Conservation (phyloP, 2,888 invertebrate species). For the Thymelicus lineola region DNA sequence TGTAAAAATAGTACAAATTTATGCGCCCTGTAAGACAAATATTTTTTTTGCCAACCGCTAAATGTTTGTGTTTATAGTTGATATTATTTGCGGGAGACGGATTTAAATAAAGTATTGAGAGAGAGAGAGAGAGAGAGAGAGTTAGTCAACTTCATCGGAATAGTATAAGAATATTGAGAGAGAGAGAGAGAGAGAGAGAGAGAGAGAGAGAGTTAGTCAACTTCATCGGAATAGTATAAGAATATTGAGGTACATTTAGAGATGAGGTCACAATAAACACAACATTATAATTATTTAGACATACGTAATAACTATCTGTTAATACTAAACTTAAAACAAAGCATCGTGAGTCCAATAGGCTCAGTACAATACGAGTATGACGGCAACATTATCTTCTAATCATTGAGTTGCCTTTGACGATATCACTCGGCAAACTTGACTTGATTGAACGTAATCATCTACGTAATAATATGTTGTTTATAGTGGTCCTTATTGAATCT, state of each 20-base stretch:
- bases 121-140: too few relatives aligned
- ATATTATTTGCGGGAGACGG: background rate
- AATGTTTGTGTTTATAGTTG: background rate
- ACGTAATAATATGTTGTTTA: constrained; percentile 22
- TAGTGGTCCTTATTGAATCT: constrained; percentile 13
- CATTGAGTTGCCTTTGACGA: constrained; percentile 22
- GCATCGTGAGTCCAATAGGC: constrained; percentile 23
- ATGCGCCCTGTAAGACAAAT: constrained; percentile 22
- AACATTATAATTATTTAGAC: too few relatives aligned
- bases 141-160: too few relatives aligned
- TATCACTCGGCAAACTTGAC: constrained; percentile 25
- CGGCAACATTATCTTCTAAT: constrained; percentile 28
- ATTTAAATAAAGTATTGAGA: too few relatives aligned
- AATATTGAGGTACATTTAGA: too few relatives aligned
- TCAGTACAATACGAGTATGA: constrained; percentile 21
- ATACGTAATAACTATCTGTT: too few relatives aligned
- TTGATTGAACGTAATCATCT: constrained; percentile 17
- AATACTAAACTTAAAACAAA: constrained; percentile 1
- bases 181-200: too few relatives aligned
- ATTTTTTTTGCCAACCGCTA: background rate
- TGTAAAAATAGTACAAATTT: constrained; percentile 46
- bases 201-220: too few relatives aligned
- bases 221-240: too few relatives aligned
- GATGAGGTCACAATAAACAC: too few relatives aligned
- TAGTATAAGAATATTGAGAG: too few relatives aligned